Evolutionary conservation across 2,888 invertebrate genomes (phyloP), one percentile per base, ranked within the genome.

Genomic region (Nymphalis c-album): DNA sequence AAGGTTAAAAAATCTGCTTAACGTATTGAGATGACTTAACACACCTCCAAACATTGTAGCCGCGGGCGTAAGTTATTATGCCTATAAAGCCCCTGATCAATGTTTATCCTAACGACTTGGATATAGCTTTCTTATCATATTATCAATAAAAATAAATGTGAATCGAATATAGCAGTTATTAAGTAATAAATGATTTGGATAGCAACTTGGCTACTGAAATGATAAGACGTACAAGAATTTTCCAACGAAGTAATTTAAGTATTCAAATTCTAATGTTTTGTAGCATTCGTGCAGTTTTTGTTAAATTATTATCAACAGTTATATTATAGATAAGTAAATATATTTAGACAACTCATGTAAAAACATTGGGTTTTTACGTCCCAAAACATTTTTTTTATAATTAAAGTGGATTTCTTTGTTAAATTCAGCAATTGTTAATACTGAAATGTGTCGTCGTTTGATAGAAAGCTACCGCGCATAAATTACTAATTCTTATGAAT

Each of bases 381-480:
- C 50, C 50, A 18, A 18, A 10, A 50, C 20, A 20, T n/a, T 50
- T 60, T 45, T n/a, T 48, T 64, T n/a, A 45, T 48, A n/a, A 46
- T 61, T 31, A 18, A 31, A 51, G 18, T 45, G 8, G 35, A 31
- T 50, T 51, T 35, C n/a, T 10, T 20, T 58, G 18, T 45, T 26
- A 40, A 40, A 40, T 57, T 63, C 17, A 62, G 53, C 53, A 67
- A 67, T 47, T 45, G 40, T 22, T 35, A 17, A 53, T 17, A 60
- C 31, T 45, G 40, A 60, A 64, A 64, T 66, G 35, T 63, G 55
- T 64, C 57, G 68, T 67, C 67, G 63, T 63, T 62, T 63, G 60
- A 63, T 73, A 73, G 77, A 77, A 77, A 76, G 75, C 73, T 73
- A 69, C 55, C 63, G 51, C 60, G 66, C 67, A 73, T 76, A 71